Evolutionary conservation across 1,140 invertebrate genomes (phyloP), one percentile per base, ranked within the genome.

Genomic region (Propsilocerus akamusi): DNA sequence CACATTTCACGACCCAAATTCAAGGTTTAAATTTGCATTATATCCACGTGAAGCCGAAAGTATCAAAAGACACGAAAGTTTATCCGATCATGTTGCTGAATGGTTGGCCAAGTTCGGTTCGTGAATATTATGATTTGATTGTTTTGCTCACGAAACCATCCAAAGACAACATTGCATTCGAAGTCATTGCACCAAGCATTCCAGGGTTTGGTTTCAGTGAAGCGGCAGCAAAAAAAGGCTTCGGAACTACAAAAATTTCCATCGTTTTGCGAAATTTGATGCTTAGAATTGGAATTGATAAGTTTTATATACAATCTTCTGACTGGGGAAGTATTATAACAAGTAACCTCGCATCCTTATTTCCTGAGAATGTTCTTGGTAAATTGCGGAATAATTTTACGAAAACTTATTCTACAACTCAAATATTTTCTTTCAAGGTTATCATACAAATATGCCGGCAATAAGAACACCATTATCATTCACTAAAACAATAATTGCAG

Each of bases 31-130:
- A 84, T 52, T 75, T 90, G 46, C 85, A 89, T 61, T 87, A 75
- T 55, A 70, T 85, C 17, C 77, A 78, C 52, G 72, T 72, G 0
- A 81, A 77, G 54, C 56, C 59, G 12, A 53, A 52, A 24, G 59
- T 71, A 25, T 48, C 50, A 2, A 49, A 59, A 11, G 61, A 59
- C 5, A 71, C 64, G 54, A 74, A 65, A 69, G 71, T 87, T 1
- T 53, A 82, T 3, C 85, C 85, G 0, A 37, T 91, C 20, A 57
- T 94, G 0, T 23, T 95, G 1, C 56, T 88, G 4, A 89, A 95
- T 58, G 90, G 91, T 11, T 96, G 90, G 91, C 91, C 91, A 3
- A 88, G 91, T 24, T 86, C 84, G 0, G 71, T 93, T 3, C 70
- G 82, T 8, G 88, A 94, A 63, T 93, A 91, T 61, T 83, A 85